Base-by-base conservation (phyloP, 1,140 invertebrate genomes). In the Nasonia vitripennis region DNA sequence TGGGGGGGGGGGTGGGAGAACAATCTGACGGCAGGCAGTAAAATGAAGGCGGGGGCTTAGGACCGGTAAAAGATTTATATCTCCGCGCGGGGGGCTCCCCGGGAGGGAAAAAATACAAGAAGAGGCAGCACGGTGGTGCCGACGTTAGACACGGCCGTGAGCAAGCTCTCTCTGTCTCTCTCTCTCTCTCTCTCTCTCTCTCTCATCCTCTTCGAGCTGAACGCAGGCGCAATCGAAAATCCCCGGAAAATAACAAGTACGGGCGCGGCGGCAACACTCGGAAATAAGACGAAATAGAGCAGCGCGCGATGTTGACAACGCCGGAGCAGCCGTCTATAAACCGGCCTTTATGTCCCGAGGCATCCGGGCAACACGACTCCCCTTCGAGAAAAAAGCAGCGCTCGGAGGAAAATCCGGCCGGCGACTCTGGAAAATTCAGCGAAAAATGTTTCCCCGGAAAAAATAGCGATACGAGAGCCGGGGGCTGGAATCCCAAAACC, bases 61-160 rank as follows among this genome's bases (percentile, higher is more conserved):
- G 37, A 20, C 71, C 37, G 75, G 37, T 79, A 78, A 78, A 79
- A 79, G 83, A 84, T 84, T 79, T 84, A 79, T 78, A 78, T 62
- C 20, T 51, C 67, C 51, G 62, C 20, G 51, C 41, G 10, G 31
- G 55, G 11, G 68, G 37, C 27, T 27, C 27, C 27, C 7, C 37
- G 77, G 55, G 55, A 62, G 55, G 78, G 78, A 62, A 9, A 80
- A 48, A n/a, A 41, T 41, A 45, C 20, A 31, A n/a, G 68, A 27
- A 31, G 68, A 31, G 7, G 14, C 2, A 68, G 23, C 9, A 23
- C n/a, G 68, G 23, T 68, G 55, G 67, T 6, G n/a, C 67, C 11
- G 23, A 6, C 23, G 67, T 27, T n/a, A 37, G 34, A 37, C 34
- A 6, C 34, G 34, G 34, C 34, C 34, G 34, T 3, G 34, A 27